Evolutionary conservation across 2,888 invertebrate species (phyloP).

Genomic region (Romanomermis culicivorax): DNA sequence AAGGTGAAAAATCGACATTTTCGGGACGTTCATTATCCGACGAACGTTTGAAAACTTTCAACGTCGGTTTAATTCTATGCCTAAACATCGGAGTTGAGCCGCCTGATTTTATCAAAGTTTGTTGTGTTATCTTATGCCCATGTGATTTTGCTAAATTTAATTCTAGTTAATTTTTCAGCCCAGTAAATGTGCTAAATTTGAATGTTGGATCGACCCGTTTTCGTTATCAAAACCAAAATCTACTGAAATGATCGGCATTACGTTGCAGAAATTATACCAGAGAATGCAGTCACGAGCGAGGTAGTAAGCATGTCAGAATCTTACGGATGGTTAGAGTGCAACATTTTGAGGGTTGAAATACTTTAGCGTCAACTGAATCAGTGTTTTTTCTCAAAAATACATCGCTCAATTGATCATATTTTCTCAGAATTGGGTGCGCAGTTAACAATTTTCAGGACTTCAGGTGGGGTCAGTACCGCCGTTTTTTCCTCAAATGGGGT

Average conservation of each 20-base stretch:
- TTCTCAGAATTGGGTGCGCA: too few relatives aligned
- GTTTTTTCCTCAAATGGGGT: too few relatives aligned
- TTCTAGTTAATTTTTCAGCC: conserved; percentile 28
- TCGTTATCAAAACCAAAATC: conserved; percentile 52
- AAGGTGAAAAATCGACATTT: too few relatives aligned
- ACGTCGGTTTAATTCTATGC: conserved; percentile 87
- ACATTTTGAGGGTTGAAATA: too few relatives aligned
- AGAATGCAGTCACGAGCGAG: conserved; percentile 86
- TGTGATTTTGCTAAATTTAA: not conserved
- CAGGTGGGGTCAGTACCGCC: too few relatives aligned
- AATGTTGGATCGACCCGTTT: conserved; percentile 24
- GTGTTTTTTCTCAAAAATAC: too few relatives aligned
- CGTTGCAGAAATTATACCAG: conserved; percentile 86
- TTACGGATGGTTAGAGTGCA: too few relatives aligned
- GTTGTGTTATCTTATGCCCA: not conserved
- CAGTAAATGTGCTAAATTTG: conserved; percentile 70
- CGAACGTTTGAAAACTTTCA: conserved; percentile 72
- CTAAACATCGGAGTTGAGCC: conserved; percentile 98
- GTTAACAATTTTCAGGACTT: too few relatives aligned
- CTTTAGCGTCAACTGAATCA: too few relatives aligned
- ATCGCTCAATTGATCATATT: too few relatives aligned
- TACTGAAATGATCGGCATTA: conserved; percentile 67
- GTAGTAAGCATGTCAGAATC: too few relatives aligned
- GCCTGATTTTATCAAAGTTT: conserved; percentile 69
- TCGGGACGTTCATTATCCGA: too few relatives aligned